A percentile compares a stretch with the other conserved stretches of the same genome.
Evolutionary conservation across 2,797 vertebrate species (phyloP).

Genomic region (Enteromius anoplus): DNA sequence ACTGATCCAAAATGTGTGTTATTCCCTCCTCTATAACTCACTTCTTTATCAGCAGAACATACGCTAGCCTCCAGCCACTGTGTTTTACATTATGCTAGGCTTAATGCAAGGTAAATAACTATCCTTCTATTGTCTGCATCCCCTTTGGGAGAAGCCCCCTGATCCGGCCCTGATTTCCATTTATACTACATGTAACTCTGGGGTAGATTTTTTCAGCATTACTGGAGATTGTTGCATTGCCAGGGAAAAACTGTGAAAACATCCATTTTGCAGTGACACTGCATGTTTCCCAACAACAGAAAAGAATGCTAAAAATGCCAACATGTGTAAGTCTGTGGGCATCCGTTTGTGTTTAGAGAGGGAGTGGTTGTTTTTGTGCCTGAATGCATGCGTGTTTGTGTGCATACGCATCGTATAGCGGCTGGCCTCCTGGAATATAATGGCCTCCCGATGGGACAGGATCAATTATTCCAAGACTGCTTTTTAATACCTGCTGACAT

Average conservation of each 20-base stretch:
- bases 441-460: constrained; percentile 45
- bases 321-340: not conserved
- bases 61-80: constrained; percentile 49
- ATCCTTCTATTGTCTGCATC: constrained; percentile 51
- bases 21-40: constrained; percentile 47
- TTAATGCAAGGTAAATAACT: constrained; percentile 55
- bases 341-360: not conserved
- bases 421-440: constrained; percentile 44
- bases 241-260: constrained; percentile 23
- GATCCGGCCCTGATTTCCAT: constrained; percentile 57
- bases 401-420: not conserved
- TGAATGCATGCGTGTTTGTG: constrained; percentile 2
- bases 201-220: constrained; percentile 32
- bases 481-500: constrained; percentile 53
- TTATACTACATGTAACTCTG: constrained; percentile 54
- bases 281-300: constrained; percentile 3
- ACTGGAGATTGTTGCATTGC: constrained; percentile 24
- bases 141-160: constrained; percentile 39
- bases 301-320: not conserved
- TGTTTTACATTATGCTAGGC: constrained; percentile 54
- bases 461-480: constrained; percentile 56
- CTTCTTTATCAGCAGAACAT: constrained; percentile 48
- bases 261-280: constrained; percentile 9
- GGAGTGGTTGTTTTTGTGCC: constrained; percentile 10
- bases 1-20: constrained; percentile 57